Conservation (phyloP, 2,797 vertebrate genomes). For the Microctenopoma stevenorrisi region DNA sequence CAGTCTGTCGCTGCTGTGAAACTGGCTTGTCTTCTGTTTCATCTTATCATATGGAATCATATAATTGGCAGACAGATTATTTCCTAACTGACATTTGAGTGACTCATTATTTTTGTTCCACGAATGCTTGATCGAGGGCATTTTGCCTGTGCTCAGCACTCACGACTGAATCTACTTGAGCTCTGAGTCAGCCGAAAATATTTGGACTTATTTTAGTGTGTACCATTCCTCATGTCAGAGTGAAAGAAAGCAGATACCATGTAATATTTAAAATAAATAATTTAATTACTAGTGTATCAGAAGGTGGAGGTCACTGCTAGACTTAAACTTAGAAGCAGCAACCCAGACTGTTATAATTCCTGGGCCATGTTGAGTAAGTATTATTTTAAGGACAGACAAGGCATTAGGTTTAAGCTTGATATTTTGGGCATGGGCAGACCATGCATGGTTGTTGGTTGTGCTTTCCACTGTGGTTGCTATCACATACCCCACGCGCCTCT, state of each 20-base stretch:
- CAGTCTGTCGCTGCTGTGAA: slow-evolving; percentile 8
- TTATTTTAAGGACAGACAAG: slow-evolving; percentile 59
- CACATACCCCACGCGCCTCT: slow-evolving; percentile 64
- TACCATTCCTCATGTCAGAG: slow-evolving; percentile 15
- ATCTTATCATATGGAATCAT: slow-evolving; percentile 13
- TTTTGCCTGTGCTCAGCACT: slow-evolving; percentile 26
- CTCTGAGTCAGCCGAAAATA: slow-evolving; percentile 52
- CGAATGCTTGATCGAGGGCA: slow-evolving; percentile 14
- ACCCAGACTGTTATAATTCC: slow-evolving; percentile 22
- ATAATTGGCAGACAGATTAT: slow-evolving; percentile 25
- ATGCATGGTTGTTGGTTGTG: slow-evolving; percentile 43
- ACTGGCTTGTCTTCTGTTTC: slow-evolving; percentile 5
- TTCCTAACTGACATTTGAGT: slow-evolving; percentile 24
- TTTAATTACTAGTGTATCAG: slow-evolving; percentile 14
- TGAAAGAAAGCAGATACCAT: slow-evolving; percentile 2
- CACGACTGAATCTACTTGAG: slow-evolving; percentile 36
- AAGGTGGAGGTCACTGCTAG: not conserved
- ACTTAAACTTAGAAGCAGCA: slow-evolving; percentile 27
- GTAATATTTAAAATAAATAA: slow-evolving; percentile 1
- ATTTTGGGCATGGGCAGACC: slow-evolving; percentile 68
- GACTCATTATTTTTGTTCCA: slow-evolving; percentile 28
- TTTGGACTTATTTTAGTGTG: slow-evolving; percentile 41
- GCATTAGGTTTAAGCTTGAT: slow-evolving; percentile 59
- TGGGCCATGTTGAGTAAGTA: slow-evolving; percentile 32
- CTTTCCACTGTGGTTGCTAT: slow-evolving; percentile 74